Evolutionary conservation across 2,888 invertebrate genomes (phyloP), one percentile per base, ranked within the genome.

Genomic region (Limnephilus rhombicus): DNA sequence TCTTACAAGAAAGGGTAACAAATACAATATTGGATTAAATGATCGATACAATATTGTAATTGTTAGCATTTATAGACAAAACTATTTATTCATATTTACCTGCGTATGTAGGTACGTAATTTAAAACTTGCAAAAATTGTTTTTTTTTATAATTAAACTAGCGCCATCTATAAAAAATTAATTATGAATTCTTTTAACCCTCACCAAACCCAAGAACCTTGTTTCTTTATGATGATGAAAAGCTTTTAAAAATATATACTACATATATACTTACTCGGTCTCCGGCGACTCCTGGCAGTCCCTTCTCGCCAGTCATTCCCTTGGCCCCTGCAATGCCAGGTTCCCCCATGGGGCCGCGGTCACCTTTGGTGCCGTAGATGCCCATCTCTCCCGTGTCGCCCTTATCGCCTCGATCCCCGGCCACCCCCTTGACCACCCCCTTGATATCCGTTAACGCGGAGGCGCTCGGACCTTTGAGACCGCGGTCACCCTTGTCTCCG

Each of bases 281-380:
- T 93, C 99, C 99, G 53, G 98, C 97, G 91, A 97, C 97, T 94
- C 99, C 99, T 85, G 97, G 97, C 94, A 98, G 95, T 94, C 99
- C 99, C 94, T 99, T 99, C 96, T 99, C 99, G 94, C 99, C 99
- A 95, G 98, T 98, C 94, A 96, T 95, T 90, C 98, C 98, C 90
- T 95, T 94, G 92, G 95, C 95, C 85, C 98, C 98, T 24, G 97
- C 95, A 91, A 96, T 94, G 85, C 99, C 99, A 94, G 97, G 96
- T 94, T 97, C 97, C 91, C 98, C 98, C 93, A 96, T 96, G 0
- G 96, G 95, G 41, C 98, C 98, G 5, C 96, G 96, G 92, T 97
- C 97, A 92, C 98, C 98, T 94, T 97, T 97, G 90, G 96, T 96
- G 68, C 98, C 98, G 93, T 96, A 96, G 93, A 94, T 95, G 18